These are phyloP conservation scores for Meleagris gallopavo DNA, from an alignment of 2,113 vertebrate species.

Conservation along the genomic window DNA sequence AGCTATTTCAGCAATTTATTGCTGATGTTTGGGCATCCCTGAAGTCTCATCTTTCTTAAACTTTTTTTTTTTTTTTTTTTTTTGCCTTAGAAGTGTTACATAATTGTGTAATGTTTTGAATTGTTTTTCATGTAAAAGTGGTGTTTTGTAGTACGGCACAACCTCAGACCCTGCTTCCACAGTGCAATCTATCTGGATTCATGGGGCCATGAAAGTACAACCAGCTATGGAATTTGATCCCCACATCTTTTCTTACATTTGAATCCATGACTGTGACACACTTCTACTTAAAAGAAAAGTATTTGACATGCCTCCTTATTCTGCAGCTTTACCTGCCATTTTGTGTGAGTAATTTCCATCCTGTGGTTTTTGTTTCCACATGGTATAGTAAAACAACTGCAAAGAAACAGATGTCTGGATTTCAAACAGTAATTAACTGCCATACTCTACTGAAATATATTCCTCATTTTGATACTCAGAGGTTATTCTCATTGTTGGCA, in stretches of 20 bases:
- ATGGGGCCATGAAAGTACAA: not conserved
- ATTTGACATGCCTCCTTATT: not conserved
- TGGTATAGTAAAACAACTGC: constrained; percentile 33
- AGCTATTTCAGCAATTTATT: constrained; percentile 20
- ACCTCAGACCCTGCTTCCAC: not conserved
- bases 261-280: not conserved
- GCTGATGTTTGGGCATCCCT: not conserved
- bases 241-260: not conserved
- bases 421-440: constrained; percentile 57
- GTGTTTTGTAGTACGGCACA: not conserved
- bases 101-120: not conserved
- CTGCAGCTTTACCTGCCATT: constrained; percentile 37
- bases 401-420: constrained; percentile 52
- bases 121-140: not conserved
- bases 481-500: constrained; percentile 10
- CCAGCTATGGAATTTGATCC: not conserved
- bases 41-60: not conserved
- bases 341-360: constrained; percentile 24
- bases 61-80: not conserved
- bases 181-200: not conserved
- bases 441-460: constrained; percentile 20
- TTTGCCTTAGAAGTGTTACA: not conserved
- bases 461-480: constrained; percentile 23
- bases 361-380: constrained; percentile 30
- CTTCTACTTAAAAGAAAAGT: not conserved